Evolutionary conservation across 2,797 vertebrate genomes (phyloP), one percentile per base, ranked within the genome.

Genomic region (Remorina albescens): DNA sequence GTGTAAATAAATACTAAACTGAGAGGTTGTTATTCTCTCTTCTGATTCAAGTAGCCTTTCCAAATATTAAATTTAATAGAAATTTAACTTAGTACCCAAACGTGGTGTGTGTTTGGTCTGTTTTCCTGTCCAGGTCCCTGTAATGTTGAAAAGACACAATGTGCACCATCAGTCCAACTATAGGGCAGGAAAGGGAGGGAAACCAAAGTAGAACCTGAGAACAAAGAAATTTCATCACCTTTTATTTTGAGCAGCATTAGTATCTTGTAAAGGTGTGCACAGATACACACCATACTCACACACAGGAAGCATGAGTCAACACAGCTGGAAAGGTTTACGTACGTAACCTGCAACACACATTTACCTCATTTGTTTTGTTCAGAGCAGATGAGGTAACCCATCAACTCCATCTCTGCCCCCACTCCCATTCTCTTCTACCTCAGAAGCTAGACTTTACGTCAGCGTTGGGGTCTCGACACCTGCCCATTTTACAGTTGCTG

Each of bases 331-430:
- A 65, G 42, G 50, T 72, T 83, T 81, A 76, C 62, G 37, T 78
- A 65, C 61, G 67, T 67, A 87, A 87, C 82, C 81, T 78, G 87
- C 70, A 81, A 76, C 75, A 89, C 85, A 85, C 78, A 70, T 93
- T 88, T 91, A 92, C 85, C 88, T 91, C 90, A 90, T 90, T 89
- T 89, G 81, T 91, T 93, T 90, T 91, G 88, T 78, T 93, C 71
- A 80, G 82, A 80, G 69, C 62, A 50, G 86, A 92, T 94, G 93
- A 94, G 87, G 92, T 90, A 93, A 93, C 83, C 82, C 76, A 82
- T 72, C 74, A 69, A 70, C 71, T 79, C 63, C 37, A 8, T 54
- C 47, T 68, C 32, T 37, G 26, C 32, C 72, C 54, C 34, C 71
- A 18, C 64, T 75, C 80, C 54, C n/a, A 25, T 73, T 50, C 75